Evolutionary conservation across 2,797 vertebrate genomes (phyloP), one percentile per base, ranked within the genome.

Genomic region (Myiothlypis chrysogaster): DNA sequence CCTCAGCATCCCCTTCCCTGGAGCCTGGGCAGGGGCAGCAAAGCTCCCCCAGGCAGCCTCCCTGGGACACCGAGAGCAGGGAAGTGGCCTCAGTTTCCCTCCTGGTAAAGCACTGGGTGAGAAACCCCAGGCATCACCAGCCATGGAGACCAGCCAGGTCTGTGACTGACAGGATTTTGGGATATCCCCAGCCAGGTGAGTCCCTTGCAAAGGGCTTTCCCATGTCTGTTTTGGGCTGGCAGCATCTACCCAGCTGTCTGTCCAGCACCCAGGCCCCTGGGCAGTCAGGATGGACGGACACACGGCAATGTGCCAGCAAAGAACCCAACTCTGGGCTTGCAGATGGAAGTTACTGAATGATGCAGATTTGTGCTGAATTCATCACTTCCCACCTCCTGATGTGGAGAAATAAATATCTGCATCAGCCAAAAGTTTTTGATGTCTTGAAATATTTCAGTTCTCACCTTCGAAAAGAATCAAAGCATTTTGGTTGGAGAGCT

Each of bases 341-440:
- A 53, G 50, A 24, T 53, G 49, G 47, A 63, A 80, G 39, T 86
- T 39, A 71, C 57, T 37, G 50, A 76, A 72, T 3, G 30, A n/a
- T 27, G 34, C 46, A 64, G 56, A 65, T 88, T 76, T 90, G 52
- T 66, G 83, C 68, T 57, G 47, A 68, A 72, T 85, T 79, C 75
- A 56, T 72, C 76, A 41, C 39, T 66, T 83, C 35, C 56, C 32
- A 7, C 73, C 44, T 79, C 63, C 71, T 69, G 55, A 70, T 70
- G 80, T 3, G 0, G 55, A 47, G 78, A 84, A 79, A 75, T 18
- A 59, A 80, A 59, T 83, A 55, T 5, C 56, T 39, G 20, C 57
- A 57, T 63, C 63, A 90, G 43, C n/a, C 68, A 34, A 43, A 93
- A 59, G 76, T 30, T 80, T 80, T 5, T 57, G 60, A 69, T 34